A percentile compares a stretch with the other conserved stretches of the same genome.
phyloP scores from a whole-genome alignment of 2,888 invertebrate species.

The Aphidius colemani region DNA sequence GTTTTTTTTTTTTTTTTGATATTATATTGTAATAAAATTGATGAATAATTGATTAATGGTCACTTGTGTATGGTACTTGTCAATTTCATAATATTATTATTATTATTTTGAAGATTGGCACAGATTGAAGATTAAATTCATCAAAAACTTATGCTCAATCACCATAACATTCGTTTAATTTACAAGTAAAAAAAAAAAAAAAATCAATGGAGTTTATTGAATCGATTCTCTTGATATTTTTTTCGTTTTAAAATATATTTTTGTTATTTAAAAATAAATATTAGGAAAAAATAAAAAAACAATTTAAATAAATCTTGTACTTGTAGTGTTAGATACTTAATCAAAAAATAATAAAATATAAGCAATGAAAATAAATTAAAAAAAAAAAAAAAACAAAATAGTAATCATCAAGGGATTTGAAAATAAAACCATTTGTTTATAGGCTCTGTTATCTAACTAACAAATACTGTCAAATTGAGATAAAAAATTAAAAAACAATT shows the following conservation, averaged over 20 bases:
- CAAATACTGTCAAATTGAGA: constrained; percentile 12
- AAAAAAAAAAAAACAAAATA: constrained; percentile 26
- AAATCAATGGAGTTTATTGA: too few relatives aligned
- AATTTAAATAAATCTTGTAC: constrained; percentile 13
- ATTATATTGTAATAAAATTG: not conserved
- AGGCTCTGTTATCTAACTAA: constrained; percentile 18
- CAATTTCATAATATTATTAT: too few relatives aligned
- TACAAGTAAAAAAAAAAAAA: too few relatives aligned
- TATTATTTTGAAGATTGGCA: too few relatives aligned
- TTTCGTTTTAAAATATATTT: constrained; percentile 22
- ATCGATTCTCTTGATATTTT: not conserved
- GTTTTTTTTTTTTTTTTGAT: constrained; percentile 7
- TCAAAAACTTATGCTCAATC: too few relatives aligned
- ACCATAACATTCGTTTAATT: too few relatives aligned
- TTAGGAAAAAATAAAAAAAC: too few relatives aligned
- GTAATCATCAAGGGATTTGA: constrained; percentile 12
- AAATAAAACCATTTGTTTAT: constrained; percentile 12
- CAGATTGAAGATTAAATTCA: too few relatives aligned
- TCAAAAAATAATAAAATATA: constrained; percentile 15
- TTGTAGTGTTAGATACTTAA: not conserved
- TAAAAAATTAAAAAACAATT: constrained; percentile 13
- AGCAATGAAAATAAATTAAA: constrained; percentile 12
- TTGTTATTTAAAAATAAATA: constrained; percentile 17
- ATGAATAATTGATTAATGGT: not conserved
- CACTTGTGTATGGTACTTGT: too few relatives aligned